Percentiles rank a stretch among this genome's conserved stretches.
These are phyloP conservation scores for Podocnemis expansa DNA, from an alignment of 2,113 vertebrate genomes.

Conservation along the genomic window DNA sequence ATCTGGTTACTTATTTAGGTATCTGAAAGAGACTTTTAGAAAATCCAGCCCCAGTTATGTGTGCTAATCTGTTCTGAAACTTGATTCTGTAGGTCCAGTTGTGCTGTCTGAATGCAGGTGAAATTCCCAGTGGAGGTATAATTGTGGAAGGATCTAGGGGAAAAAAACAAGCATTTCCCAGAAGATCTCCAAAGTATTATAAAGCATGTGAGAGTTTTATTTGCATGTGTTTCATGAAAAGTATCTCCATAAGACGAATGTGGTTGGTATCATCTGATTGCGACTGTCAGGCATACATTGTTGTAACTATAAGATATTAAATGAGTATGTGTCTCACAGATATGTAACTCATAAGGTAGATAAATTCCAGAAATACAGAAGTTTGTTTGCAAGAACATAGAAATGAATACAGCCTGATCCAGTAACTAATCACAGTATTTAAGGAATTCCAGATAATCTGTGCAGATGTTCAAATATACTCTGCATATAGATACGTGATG, in stretches of 20 bases:
- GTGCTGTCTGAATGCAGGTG: constrained; percentile 24
- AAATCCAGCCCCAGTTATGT: constrained; percentile 38
- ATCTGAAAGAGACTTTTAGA: neutral
- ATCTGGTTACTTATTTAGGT: neutral
- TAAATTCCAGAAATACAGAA: constrained; percentile 73
- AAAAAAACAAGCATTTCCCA: constrained; percentile 19
- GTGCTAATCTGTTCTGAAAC: constrained; percentile 33
- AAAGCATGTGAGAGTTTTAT: constrained; percentile 43
- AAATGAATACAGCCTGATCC: constrained; percentile 60
- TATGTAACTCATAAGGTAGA: constrained; percentile 44
- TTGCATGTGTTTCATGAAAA: constrained; percentile 59
- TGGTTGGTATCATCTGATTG: constrained; percentile 54
- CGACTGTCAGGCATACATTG: constrained; percentile 32
- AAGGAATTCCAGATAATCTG: constrained; percentile 56
- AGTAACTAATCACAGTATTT: constrained; percentile 49
- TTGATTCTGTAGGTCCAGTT: constrained; percentile 13
- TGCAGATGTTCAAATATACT: constrained; percentile 35
- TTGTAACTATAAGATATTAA: constrained; percentile 46
- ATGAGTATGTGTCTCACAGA: constrained; percentile 6
- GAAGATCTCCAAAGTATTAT: constrained; percentile 54
- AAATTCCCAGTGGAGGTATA: constrained; percentile 19
- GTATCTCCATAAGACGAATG: constrained; percentile 58
- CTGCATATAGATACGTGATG: neutral
- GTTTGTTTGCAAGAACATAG: constrained; percentile 56
- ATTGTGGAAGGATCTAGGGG: constrained; percentile 11